Evolutionary conservation across 1,140 invertebrate genomes (phyloP).

Genomic region (Tachypleus tridentatus): DNA sequence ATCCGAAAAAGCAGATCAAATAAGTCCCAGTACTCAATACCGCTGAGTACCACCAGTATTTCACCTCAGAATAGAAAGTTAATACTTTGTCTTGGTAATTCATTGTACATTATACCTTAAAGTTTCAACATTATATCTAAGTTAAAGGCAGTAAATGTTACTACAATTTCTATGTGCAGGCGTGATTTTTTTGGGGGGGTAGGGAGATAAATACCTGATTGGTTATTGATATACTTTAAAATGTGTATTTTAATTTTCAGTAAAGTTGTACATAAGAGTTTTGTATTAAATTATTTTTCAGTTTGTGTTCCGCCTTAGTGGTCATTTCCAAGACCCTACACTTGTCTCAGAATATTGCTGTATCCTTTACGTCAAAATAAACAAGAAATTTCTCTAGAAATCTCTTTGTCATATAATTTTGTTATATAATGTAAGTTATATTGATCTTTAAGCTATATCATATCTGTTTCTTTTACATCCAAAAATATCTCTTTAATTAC

Average conservation of each 20-base stretch:
- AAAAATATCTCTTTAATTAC: background rate
- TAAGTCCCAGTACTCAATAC: too few species aligned
- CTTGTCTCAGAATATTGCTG: slow-evolving; percentile 57
- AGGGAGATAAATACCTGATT: slow-evolving; percentile 2
- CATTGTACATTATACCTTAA: too few species aligned
- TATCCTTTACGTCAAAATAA: slow-evolving; percentile 21
- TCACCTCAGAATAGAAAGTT: too few species aligned
- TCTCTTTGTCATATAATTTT: slow-evolving; percentile 61
- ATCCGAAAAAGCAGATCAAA: too few species aligned
- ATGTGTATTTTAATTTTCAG: background rate
- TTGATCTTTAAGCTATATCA: slow-evolving; percentile 43
- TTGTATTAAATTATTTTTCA: slow-evolving; percentile 11
- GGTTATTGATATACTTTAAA: background rate
- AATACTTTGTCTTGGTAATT: too few species aligned
- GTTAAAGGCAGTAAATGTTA: too few species aligned
- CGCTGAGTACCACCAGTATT: too few species aligned
- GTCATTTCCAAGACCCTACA: slow-evolving; percentile 48
- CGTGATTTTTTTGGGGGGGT: slow-evolving; percentile 12
- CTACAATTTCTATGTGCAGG: too few species aligned
- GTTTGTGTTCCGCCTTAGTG: slow-evolving; percentile 51
- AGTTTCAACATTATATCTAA: too few species aligned
- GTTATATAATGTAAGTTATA: slow-evolving; percentile 62
- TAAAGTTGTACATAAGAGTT: background rate
- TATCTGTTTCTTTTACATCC: background rate
- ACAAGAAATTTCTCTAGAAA: slow-evolving; percentile 32